Conservation (phyloP, 2,888 invertebrate species). For the Drosophila kanekoi region DNA sequence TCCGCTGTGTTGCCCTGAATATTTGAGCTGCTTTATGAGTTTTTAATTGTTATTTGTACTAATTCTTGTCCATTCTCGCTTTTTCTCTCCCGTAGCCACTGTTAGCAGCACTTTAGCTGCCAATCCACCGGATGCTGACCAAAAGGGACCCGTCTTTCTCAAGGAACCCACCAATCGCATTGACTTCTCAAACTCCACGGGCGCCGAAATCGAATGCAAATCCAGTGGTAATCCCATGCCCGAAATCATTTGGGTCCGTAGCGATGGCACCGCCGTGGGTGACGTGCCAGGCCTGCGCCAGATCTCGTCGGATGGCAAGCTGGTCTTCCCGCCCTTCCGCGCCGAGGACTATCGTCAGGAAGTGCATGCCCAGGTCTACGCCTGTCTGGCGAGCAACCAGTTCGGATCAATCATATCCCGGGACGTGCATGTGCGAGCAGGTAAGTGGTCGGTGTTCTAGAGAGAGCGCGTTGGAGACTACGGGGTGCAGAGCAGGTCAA, state of each 20-base stretch:
- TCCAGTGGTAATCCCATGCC: constrained; percentile 96
- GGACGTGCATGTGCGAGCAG: constrained; percentile 97
- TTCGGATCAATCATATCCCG: constrained; percentile 96
- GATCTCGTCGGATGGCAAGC: constrained; percentile 95
- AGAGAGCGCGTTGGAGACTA: constrained; percentile 47
- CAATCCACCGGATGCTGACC: constrained; percentile 88
- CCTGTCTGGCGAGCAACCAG: constrained; percentile 95
- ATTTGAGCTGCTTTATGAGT: constrained; percentile 27
- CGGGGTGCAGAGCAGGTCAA: constrained; percentile 56
- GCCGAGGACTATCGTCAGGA: constrained; percentile 97
- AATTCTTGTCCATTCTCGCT: constrained; percentile 9
- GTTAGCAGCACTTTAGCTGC: constrained; percentile 68
- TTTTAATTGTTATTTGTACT: constrained; percentile 42
- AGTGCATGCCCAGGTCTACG: constrained; percentile 97
- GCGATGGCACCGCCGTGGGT: constrained; percentile 95
- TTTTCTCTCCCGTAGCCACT: constrained; percentile 39
- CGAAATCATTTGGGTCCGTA: constrained; percentile 96
- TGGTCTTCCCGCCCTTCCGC: constrained; percentile 97
- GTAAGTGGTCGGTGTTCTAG: constrained; percentile 87
- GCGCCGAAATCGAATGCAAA: constrained; percentile 96
- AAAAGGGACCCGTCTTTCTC: constrained; percentile 95
- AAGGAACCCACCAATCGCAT: constrained; percentile 96
- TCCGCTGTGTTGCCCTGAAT: constrained; percentile 60
- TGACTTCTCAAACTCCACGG: constrained; percentile 97
- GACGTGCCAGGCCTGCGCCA: constrained; percentile 95